phyloP scores from a whole-genome alignment of 2,797 vertebrate species.

The Hypotaenidia philippensis region DNA sequence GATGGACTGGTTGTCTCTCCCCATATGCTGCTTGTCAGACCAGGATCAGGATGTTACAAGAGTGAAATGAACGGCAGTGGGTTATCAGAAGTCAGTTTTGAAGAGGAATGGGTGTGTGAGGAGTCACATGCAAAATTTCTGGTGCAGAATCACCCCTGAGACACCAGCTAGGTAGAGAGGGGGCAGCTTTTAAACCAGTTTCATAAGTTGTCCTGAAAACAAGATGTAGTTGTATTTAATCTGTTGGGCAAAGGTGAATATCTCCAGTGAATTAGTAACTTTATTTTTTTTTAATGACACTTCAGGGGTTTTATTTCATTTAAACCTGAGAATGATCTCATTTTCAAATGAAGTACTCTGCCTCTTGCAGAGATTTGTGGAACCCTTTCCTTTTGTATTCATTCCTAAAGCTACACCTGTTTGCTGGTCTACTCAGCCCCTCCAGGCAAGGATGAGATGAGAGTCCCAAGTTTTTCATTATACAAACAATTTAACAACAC shows the following conservation, averaged over 20 bases:
- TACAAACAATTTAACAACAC: neutral
- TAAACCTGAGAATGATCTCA: neutral
- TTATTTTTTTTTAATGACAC: neutral
- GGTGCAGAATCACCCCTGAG: neutral
- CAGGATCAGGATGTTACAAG: neutral
- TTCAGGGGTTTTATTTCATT: neutral
- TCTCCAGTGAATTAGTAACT: neutral
- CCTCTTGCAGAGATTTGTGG: neutral
- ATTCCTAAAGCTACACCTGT: neutral
- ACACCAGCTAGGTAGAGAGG: neutral
- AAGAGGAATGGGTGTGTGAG: neutral
- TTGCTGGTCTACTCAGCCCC: neutral
- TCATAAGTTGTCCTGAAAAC: neutral
- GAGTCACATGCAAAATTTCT: neutral
- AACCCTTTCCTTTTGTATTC: neutral
- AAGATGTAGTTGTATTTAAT: neutral
- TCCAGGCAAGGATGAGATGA: neutral
- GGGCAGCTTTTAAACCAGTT: neutral
- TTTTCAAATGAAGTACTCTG: neutral
- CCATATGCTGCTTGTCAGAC: neutral
- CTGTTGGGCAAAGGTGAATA: neutral
- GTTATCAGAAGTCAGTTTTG: neutral
- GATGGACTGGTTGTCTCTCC: neutral
- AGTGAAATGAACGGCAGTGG: neutral
- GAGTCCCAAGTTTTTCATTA: neutral